Percentiles rank a stretch among this genome's conserved stretches.
phyloP scores from a whole-genome alignment of 1,140 invertebrate genomes.

The Colletes gigas region DNA sequence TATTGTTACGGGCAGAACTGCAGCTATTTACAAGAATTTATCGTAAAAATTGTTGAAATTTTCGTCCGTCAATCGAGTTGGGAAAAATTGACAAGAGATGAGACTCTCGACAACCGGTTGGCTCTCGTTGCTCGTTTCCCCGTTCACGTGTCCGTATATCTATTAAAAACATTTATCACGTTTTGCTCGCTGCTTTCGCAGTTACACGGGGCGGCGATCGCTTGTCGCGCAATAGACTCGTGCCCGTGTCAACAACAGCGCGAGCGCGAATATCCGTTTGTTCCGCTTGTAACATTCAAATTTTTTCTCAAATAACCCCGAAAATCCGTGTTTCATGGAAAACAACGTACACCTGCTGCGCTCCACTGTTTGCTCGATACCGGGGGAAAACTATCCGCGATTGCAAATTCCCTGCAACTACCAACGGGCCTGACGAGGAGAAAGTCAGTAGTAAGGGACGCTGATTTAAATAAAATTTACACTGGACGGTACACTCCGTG shows the following conservation, averaged over 20 bases:
- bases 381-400: background rate
- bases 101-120: background rate
- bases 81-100: background rate
- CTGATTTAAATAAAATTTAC: too few species aligned
- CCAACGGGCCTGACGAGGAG: too few species aligned
- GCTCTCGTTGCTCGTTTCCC: background rate
- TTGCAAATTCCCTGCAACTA: background rate
- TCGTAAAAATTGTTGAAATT: background rate
- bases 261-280: slow-evolving; percentile 27
- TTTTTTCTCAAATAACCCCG: slow-evolving; percentile 19
- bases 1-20: too few species aligned
- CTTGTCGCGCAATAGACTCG: background rate
- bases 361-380: background rate
- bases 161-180: slow-evolving; percentile 42
- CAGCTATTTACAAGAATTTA: too few species aligned
- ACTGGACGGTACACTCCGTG: background rate
- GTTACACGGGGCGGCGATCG: background rate
- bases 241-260: background rate
- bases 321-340: slow-evolving; percentile 6
- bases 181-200: background rate
- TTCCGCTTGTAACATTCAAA: background rate
- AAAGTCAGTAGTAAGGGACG: too few species aligned
- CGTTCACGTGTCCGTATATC: background rate
- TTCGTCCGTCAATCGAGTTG: background rate
- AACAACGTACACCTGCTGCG: background rate